Evolutionary conservation across 2,888 invertebrate species (phyloP).

Genomic region (Steinernema scapterisci): DNA sequence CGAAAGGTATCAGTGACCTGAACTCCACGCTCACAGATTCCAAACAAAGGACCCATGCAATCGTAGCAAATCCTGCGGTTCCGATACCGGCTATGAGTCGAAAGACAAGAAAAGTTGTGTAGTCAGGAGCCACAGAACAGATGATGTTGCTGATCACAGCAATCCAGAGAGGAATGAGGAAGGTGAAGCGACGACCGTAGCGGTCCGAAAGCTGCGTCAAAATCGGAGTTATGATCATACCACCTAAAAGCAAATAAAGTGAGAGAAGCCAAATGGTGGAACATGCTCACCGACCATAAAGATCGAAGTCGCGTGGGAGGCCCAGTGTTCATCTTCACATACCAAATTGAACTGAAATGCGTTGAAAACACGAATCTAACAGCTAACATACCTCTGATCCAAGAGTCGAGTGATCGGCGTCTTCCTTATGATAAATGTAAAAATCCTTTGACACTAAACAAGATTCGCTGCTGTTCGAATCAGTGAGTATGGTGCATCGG

Average conservation of each 20-base stretch:
- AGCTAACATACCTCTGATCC: slow-evolving; percentile 15
- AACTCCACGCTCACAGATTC: slow-evolving; percentile 48
- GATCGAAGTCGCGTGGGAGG: slow-evolving; percentile 55
- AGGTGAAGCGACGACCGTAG: slow-evolving; percentile 57
- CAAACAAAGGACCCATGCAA: slow-evolving; percentile 45
- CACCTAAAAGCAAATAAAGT: slow-evolving; percentile 39
- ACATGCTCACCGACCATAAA: slow-evolving; percentile 57
- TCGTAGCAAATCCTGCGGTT: slow-evolving; percentile 48
- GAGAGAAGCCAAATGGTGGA: not conserved
- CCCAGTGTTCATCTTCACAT: slow-evolving; percentile 50
- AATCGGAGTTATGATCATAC: slow-evolving; percentile 56
- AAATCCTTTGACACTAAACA: slow-evolving; percentile 23
- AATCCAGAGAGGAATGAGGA: slow-evolving; percentile 58
- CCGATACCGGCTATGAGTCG: slow-evolving; percentile 62
- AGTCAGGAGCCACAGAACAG: slow-evolving; percentile 55
- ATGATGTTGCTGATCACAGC: slow-evolving; percentile 57
- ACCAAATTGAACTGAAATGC: slow-evolving; percentile 56
- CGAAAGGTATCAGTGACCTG: slow-evolving; percentile 45
- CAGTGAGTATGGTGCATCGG: slow-evolving; percentile 34
- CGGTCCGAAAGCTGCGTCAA: slow-evolving; percentile 58
- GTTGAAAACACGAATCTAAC: not conserved
- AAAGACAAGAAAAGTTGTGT: slow-evolving; percentile 53
- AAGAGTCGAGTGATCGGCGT: slow-evolving; percentile 21
- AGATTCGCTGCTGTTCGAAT: slow-evolving; percentile 27
- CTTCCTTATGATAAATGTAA: slow-evolving; percentile 11